phyloP scores from a whole-genome alignment of 2,113 vertebrate genomes.

The Acanthisitta chloris region DNA sequence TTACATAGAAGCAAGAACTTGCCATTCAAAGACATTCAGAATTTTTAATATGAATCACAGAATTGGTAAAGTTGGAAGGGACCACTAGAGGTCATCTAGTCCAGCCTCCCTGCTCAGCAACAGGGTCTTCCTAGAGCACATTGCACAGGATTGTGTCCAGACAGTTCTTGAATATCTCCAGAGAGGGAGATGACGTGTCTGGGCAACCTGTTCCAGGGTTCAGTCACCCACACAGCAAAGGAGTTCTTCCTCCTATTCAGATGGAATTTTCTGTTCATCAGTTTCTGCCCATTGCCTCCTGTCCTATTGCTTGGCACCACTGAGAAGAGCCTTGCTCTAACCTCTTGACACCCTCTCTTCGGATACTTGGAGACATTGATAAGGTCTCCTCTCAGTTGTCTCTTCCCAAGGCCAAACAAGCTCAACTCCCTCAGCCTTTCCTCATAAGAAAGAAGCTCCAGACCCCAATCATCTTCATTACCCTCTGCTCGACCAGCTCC shows the following conservation, averaged over 20 bases:
- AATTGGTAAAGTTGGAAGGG: not conserved
- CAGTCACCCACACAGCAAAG: not conserved
- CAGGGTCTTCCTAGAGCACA: not conserved
- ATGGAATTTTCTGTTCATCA: not conserved
- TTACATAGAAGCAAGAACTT: not conserved
- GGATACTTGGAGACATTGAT: not conserved
- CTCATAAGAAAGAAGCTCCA: not conserved
- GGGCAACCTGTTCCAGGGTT: not conserved
- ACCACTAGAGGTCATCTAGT: not conserved
- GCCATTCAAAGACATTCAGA: not conserved
- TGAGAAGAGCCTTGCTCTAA: not conserved
- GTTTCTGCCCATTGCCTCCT: not conserved
- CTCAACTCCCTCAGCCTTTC: not conserved
- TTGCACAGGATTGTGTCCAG: not conserved
- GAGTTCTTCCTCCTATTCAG: not conserved
- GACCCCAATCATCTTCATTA: fast-evolving
- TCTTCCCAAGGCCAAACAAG: not conserved
- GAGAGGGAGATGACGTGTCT: not conserved
- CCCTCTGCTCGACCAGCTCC: fast-evolving
- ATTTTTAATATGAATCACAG: not conserved
- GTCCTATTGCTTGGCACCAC: not conserved
- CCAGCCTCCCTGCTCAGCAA: not conserved
- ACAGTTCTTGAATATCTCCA: not conserved
- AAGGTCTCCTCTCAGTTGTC: not conserved
- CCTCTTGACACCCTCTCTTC: not conserved